A percentile compares a stretch with the other conserved stretches of the same genome.
These are phyloP conservation scores for Setophaga coronata DNA, from an alignment of 2,113 vertebrate genomes.

Conservation along the genomic window DNA sequence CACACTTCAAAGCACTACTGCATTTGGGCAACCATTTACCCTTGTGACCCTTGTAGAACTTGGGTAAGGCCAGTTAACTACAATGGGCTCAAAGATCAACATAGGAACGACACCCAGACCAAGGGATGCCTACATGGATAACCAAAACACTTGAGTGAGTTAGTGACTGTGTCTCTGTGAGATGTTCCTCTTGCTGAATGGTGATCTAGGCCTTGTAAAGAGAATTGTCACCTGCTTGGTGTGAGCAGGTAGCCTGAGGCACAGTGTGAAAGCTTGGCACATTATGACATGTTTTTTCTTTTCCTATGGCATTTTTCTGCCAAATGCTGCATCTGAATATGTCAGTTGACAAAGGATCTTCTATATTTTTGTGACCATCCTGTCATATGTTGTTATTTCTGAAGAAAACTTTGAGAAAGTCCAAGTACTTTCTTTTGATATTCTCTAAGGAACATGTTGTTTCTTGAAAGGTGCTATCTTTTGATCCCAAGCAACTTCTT, in stretches of 20 bases:
- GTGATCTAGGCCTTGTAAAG: neutral
- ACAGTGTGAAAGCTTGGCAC: neutral
- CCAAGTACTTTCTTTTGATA: neutral
- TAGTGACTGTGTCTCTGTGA: neutral
- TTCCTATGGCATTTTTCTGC: neutral
- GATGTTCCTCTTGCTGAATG: neutral
- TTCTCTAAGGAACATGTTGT: neutral
- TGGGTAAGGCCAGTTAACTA: neutral
- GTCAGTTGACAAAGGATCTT: neutral
- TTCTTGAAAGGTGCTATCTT: neutral
- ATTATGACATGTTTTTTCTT: neutral
- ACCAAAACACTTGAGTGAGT: neutral
- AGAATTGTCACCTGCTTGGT: neutral
- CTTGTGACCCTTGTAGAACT: neutral
- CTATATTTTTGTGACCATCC: neutral
- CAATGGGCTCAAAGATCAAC: neutral
- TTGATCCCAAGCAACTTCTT: neutral
- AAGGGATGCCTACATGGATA: rapidly evolving
- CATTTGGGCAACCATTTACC: neutral
- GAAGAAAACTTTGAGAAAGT: neutral
- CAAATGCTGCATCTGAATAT: neutral
- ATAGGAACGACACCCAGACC: neutral
- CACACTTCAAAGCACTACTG: neutral
- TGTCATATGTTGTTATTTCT: neutral
- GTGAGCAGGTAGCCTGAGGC: neutral